phyloP scores from a whole-genome alignment of 2,113 vertebrate species.

The Semicossyphus pulcher region DNA sequence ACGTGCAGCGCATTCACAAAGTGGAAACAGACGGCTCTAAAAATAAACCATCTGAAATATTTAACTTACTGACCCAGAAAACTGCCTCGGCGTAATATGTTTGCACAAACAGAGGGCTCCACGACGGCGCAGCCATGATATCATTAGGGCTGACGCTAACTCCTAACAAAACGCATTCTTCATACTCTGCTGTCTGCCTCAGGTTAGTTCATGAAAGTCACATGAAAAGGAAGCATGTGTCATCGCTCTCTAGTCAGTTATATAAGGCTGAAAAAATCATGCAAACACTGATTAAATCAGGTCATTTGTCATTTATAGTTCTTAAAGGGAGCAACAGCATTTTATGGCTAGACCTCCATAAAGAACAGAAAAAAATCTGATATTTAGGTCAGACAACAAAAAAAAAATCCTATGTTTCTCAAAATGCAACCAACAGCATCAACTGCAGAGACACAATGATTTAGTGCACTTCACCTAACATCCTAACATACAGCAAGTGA shows the following conservation, averaged over 20 bases:
- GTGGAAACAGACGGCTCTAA: constrained; percentile 82
- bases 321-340: background rate
- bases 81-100: constrained; percentile 77
- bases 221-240: background rate
- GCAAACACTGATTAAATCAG: constrained; percentile 10
- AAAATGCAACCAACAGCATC: no score
- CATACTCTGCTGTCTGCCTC: background rate
- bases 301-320: constrained; percentile 6
- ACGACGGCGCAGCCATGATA: constrained; percentile 71
- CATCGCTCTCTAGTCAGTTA: background rate
- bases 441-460: background rate
- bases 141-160: constrained; percentile 69
- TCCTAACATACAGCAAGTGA: no score
- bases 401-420: background rate
- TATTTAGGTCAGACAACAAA: no score
- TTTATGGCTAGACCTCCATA: background rate
- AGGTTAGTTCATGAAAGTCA: constrained; percentile 4
- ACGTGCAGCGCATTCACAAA: constrained; percentile 62
- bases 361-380: no score
- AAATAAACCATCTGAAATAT: constrained; percentile 88
- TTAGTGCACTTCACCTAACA: no score
- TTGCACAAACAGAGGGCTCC: constrained; percentile 69
- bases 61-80: constrained; percentile 88
- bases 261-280: constrained; percentile 4
- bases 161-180: constrained; percentile 37